phyloP scores from a whole-genome alignment of 1,140 invertebrate species.

The Drosophila watanabei region DNA sequence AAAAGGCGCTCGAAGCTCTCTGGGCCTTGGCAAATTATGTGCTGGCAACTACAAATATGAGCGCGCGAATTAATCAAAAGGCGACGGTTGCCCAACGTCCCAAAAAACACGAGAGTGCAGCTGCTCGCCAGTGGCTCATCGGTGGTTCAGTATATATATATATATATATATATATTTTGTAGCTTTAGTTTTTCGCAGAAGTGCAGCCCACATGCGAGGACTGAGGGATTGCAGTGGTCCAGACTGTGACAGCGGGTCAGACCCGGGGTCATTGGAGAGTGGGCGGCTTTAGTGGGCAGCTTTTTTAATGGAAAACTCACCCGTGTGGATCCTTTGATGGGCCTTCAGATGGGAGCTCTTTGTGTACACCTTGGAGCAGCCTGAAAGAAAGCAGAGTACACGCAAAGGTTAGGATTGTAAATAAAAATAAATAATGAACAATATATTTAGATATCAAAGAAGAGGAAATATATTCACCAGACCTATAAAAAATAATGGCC shows the following conservation, averaged over 20 bases:
- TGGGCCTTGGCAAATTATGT: constrained; percentile 77
- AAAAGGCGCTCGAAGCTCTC: constrained; percentile 63
- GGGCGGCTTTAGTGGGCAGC: constrained; percentile 28
- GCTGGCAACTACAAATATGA: constrained; percentile 84
- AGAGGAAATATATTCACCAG: neutral
- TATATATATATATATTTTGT: neutral
- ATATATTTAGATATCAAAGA: neutral
- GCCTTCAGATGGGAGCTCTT: constrained; percentile 99
- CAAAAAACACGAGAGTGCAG: constrained; percentile 40
- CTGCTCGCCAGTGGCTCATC: constrained; percentile 56
- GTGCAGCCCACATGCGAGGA: constrained; percentile 41
- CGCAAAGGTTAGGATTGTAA: constrained; percentile 31
- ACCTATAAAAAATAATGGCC: neutral
- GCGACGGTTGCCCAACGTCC: constrained; percentile 60
- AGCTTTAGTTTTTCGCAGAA: constrained; percentile 19
- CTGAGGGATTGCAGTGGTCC: constrained; percentile 34
- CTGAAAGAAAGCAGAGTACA: constrained; percentile 87
- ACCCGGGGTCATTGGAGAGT: constrained; percentile 18
- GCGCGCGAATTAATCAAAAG: constrained; percentile 82
- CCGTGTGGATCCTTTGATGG: constrained; percentile 99
- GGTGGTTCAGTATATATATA: constrained; percentile 20
- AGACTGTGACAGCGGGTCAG: constrained; percentile 36
- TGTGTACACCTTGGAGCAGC: constrained; percentile 99
- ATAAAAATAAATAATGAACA: neutral
- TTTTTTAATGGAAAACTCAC: constrained; percentile 87